Base-by-base conservation (phyloP, 2,888 invertebrate genomes). In the Morpho achilles region DNA sequence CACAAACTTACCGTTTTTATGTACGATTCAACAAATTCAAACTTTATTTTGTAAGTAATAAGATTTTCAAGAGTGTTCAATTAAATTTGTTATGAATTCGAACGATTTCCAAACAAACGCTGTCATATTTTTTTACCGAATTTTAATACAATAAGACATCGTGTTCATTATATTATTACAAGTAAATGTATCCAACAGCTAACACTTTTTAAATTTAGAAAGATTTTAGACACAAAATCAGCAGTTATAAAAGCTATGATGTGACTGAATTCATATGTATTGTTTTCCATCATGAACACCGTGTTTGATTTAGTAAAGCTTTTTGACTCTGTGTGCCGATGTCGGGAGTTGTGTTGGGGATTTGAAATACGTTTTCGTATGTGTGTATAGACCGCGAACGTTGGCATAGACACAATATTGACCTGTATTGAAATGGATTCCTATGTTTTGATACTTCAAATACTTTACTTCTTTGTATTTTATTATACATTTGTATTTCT, bases 321-420 rank as follows among this genome's bases (percentile, higher is more conserved):
- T 59, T 58, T 7, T n/a, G n/a, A 8, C 40, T 57, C 43, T 59
- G 51, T 42, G 40, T 10, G 1, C 42, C 8, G 63, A 8, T 23
- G 9, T 51, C 8, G 43, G 7, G 7, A 9, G 51, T 22, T 51
- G 42, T 23, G 23, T 10, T 22, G 1, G 16, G 16, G 51, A 6
- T 22, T 43, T 43, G 43, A 43, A 43, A 43, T 9, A 43, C 43
- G 43, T 43, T 43, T 43, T 44, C 10, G 45, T 53, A 53, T 53
- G 45, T 46, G 45, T 46, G n/a, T 45, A 45, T 39, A 46, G 22
- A 32, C 70, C 69, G 70, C 63, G 32, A 32, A 2, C 68, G 72
- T 68, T 71, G 70, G 69, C 69, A 72, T 70, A 72, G 71, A 73
- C 70, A 73, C 72, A 73, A 73, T 73, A 74, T 75, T 73, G 76